A percentile compares a stretch with the other conserved stretches of the same genome.
Conservation (phyloP, 1,140 invertebrate genomes). For the Drosophila aff. region DNA sequence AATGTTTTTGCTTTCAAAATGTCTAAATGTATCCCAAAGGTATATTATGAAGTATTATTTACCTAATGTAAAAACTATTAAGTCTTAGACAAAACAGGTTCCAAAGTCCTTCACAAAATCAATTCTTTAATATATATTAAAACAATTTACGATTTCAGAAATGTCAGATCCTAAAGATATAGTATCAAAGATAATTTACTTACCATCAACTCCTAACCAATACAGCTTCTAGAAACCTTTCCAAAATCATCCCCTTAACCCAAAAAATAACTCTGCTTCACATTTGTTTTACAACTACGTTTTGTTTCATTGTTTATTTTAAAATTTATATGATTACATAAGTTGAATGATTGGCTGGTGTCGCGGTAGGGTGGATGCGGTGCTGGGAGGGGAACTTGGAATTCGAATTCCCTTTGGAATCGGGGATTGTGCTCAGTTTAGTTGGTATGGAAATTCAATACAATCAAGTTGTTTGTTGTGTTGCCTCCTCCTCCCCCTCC, state of each 20-base stretch:
- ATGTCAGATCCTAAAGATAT: not conserved
- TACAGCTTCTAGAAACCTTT: not conserved
- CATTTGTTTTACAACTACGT: slow-evolving; percentile 62
- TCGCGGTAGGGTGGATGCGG: slow-evolving; percentile 15
- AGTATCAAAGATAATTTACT: no score
- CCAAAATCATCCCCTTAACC: not conserved
- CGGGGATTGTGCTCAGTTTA: not conserved
- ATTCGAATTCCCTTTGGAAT: not conserved
- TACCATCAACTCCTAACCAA: no score
- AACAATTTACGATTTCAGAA: no score
- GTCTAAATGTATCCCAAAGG: no score
- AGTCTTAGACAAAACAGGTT: no score
- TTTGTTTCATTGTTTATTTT: slow-evolving; percentile 65
- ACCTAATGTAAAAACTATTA: no score
- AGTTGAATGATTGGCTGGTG: slow-evolving; percentile 56
- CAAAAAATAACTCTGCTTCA: not conserved
- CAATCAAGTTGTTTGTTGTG: slow-evolving; percentile 32
- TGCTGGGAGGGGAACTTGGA: slow-evolving; percentile 16
- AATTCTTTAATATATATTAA: no score
- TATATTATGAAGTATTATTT: no score
- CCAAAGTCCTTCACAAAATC: no score
- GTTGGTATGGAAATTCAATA: slow-evolving; percentile 21
- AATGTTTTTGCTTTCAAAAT: no score
- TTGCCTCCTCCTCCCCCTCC: slow-evolving; percentile 11
- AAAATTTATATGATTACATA: slow-evolving; percentile 71